phyloP scores from a whole-genome alignment of 2,888 invertebrate genomes.

The Diarsia brunnea region DNA sequence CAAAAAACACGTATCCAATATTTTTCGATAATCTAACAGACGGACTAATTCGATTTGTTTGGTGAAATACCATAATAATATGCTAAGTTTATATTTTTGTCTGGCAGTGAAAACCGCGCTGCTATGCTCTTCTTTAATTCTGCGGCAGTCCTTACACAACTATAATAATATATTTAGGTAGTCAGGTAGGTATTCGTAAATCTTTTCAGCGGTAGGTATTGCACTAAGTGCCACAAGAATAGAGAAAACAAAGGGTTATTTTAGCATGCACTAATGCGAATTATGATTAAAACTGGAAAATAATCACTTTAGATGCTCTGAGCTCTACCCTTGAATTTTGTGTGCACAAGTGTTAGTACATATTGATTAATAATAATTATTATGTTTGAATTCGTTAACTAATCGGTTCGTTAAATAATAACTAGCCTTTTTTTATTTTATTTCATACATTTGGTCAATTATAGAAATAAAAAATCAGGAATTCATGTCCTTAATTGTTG shows the following conservation, averaged over 20 bases:
- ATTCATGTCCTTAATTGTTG: neutral
- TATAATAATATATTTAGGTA: neutral
- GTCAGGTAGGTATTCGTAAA: conserved; percentile 11
- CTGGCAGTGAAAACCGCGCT: conserved; percentile 2
- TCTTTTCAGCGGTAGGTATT: conserved; percentile 8
- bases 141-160: neutral
- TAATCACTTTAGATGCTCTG: conserved; percentile 7
- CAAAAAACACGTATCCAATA: too few species aligned
- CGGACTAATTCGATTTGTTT: too few species aligned
- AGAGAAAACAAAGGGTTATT: conserved; percentile 21
- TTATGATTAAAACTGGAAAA: conserved; percentile 23
- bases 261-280: conserved; percentile 17
- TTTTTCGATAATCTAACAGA: too few species aligned
- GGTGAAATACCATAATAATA: too few species aligned
- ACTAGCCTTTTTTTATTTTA: conserved; percentile 7
- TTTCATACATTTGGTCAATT: conserved; percentile 18
- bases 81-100: neutral
- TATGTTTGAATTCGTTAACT: conserved; percentile 29
- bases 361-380: conserved; percentile 18
- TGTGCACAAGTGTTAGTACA: conserved; percentile 60
- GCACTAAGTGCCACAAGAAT: conserved; percentile 10
- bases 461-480: neutral
- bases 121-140: neutral
- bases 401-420: conserved; percentile 5
- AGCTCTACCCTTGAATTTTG: conserved; percentile 57